A percentile compares a stretch with the other conserved stretches of the same genome.
These are phyloP conservation scores for Drosophila micromelanica DNA, from an alignment of 1,140 invertebrate species.

Conservation along the genomic window DNA sequence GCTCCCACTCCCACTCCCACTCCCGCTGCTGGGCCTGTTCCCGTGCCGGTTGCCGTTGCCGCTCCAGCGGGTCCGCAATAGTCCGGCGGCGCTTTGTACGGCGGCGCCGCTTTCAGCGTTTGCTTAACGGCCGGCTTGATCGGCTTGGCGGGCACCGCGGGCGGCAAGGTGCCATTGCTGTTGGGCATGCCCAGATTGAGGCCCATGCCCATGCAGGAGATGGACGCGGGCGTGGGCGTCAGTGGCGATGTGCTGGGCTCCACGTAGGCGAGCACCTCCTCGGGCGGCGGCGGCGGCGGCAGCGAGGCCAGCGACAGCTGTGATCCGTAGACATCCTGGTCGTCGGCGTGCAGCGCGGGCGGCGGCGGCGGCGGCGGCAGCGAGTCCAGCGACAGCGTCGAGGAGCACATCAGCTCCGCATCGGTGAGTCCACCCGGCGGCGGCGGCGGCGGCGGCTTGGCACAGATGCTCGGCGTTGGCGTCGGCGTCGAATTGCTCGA, in stretches of 20 bases:
- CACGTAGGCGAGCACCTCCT: slow-evolving; percentile 73
- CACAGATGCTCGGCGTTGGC: slow-evolving; percentile 77
- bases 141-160: slow-evolving; percentile 77
- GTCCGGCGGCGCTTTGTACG: slow-evolving; percentile 83
- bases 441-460: slow-evolving; percentile 74
- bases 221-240: slow-evolving; percentile 49
- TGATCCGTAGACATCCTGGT: slow-evolving; percentile 88
- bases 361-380: slow-evolving; percentile 91
- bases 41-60: too few relatives aligned
- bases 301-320: slow-evolving; percentile 88
- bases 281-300: slow-evolving; percentile 89
- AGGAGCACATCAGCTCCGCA: slow-evolving; percentile 87
- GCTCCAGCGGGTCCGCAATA: slow-evolving; percentile 65
- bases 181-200: slow-evolving; percentile 37
- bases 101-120: slow-evolving; percentile 72
- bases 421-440: slow-evolving; percentile 55
- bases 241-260: slow-evolving; percentile 20
- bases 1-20: not conserved
- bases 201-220: slow-evolving; percentile 18
- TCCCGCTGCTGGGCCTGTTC: not conserved
- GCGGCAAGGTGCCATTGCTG: slow-evolving; percentile 64
- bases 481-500: slow-evolving; percentile 81
- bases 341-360: slow-evolving; percentile 86
- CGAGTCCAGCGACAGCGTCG: slow-evolving; percentile 90
- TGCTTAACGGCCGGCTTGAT: slow-evolving; percentile 78